Evolutionary conservation across 2,888 invertebrate species (phyloP), one percentile per base, ranked within the genome.

Genomic region (Fabriciana adippe): DNA sequence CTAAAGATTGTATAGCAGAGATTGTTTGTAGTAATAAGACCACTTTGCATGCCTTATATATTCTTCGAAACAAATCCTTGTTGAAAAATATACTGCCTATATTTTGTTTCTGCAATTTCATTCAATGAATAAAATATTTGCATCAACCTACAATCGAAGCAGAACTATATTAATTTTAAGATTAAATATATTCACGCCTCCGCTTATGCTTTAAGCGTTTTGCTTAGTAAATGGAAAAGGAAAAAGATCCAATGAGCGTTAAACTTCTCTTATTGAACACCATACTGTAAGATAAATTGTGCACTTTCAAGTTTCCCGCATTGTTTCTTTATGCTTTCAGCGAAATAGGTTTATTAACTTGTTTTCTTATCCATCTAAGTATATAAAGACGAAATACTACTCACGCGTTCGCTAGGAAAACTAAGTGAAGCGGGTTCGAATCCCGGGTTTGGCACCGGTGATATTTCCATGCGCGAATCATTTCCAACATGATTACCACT

Each of bases 181-280:
- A n/a, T 35, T 15, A 15, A 16, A 45, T 55, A 8, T n/a, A 59
- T 26, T 15, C 8, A 13, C 57, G 64, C 64, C 51, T 48, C 3
- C 13, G 8, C 56, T 14, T 51, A 18, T 45, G 13, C 16, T 18
- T 51, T 41, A 41, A 35, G 18, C 35, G 3, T 41, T 48, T 21
- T 64, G 47, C 41, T n/a, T 51, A 57, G 47, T 64, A 50, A 62
- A 62, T 53, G 53, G 51, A 56, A 64, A 50, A 64, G 64, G 56
- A 50, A 64, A 64, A 64, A 64, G 56, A 68, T 50, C 71, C 67
- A 67, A 67, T 69, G 69, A 67, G 61, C 71, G 67, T 68, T 72
- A 71, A 72, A 69, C 67, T 66, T 67, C 63, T 62, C 69, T 66
- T 68, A 67, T 57, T 68, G 66, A 69, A 65, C 65, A 66, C 61